Conservation (phyloP, 2,797 vertebrate species). For the Chelonia mydas region DNA sequence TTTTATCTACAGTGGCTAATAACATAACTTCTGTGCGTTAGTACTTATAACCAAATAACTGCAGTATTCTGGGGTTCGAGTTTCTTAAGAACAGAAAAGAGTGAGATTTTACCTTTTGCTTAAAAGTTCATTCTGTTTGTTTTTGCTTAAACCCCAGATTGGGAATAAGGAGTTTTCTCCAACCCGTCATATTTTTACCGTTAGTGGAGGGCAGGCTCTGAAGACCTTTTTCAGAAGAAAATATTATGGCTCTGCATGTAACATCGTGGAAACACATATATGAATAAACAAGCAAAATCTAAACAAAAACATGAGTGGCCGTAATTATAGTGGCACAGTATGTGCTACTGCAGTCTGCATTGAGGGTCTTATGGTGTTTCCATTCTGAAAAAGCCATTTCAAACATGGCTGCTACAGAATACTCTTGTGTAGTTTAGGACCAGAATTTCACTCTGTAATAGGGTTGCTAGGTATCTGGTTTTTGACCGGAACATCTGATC, state of each 20-base stretch:
- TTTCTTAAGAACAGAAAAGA: background rate
- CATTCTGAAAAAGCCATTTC: background rate
- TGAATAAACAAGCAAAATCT: conserved; percentile 16
- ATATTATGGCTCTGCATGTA: background rate
- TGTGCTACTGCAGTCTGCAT: background rate
- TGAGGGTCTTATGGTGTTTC: background rate
- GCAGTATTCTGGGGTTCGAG: background rate
- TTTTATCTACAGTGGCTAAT: background rate
- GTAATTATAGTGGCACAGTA: background rate
- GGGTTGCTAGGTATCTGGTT: too few relatives aligned
- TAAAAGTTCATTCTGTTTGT: background rate
- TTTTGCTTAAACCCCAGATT: background rate
- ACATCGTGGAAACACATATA: background rate
- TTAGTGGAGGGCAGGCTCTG: background rate
- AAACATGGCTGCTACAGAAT: background rate
- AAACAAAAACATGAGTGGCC: background rate
- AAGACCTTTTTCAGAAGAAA: conserved; percentile 10
- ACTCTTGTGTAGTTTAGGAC: background rate
- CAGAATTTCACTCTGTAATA: background rate
- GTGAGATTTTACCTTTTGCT: background rate
- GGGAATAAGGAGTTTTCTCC: background rate
- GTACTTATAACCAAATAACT: background rate
- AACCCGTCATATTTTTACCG: background rate
- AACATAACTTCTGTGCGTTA: background rate
- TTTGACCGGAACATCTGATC: too few relatives aligned